These are phyloP conservation scores for Dendrolimus punctatus DNA, from an alignment of 1,140 invertebrate species.

Conservation along the genomic window DNA sequence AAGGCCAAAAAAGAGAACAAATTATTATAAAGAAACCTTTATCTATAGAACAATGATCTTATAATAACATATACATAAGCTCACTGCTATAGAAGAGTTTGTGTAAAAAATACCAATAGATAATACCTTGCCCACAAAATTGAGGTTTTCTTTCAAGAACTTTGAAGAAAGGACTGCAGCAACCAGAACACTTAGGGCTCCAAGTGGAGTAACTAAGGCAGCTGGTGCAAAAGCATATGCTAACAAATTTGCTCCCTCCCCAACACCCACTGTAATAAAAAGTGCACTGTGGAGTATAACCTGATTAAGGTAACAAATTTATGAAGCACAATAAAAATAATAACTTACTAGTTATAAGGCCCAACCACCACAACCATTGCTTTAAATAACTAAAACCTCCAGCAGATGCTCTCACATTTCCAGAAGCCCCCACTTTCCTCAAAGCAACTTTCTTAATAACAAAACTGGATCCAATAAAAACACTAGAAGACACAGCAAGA, in stretches of 20 bases:
- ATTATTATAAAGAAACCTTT: too few species aligned
- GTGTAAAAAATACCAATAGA: neutral
- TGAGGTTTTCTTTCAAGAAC: constrained; percentile 92
- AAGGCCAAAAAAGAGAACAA: too few species aligned
- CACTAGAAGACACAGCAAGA: constrained; percentile 85
- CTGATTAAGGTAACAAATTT: neutral
- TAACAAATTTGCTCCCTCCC: constrained; percentile 94
- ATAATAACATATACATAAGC: too few species aligned
- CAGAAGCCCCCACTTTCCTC: constrained; percentile 78
- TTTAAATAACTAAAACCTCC: constrained; percentile 95
- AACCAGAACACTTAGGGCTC: constrained; percentile 94
- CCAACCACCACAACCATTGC: constrained; percentile 97
- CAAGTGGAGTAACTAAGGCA: constrained; percentile 94
- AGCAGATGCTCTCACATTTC: constrained; percentile 84
- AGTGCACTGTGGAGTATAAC: too few species aligned
- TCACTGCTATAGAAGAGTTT: too few species aligned
- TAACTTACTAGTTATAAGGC: constrained; percentile 88
- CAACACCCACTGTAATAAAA: constrained; percentile 84
- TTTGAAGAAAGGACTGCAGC: constrained; percentile 90
- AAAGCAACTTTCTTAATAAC: constrained; percentile 96
- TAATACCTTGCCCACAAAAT: constrained; percentile 89
- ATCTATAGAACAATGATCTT: too few species aligned
- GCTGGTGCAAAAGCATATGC: constrained; percentile 98
- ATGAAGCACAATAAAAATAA: neutral
- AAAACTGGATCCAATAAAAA: constrained; percentile 96